These are phyloP conservation scores for Cyrtonyx montezumae DNA, from an alignment of 2,113 vertebrate genomes.

Conservation along the genomic window DNA sequence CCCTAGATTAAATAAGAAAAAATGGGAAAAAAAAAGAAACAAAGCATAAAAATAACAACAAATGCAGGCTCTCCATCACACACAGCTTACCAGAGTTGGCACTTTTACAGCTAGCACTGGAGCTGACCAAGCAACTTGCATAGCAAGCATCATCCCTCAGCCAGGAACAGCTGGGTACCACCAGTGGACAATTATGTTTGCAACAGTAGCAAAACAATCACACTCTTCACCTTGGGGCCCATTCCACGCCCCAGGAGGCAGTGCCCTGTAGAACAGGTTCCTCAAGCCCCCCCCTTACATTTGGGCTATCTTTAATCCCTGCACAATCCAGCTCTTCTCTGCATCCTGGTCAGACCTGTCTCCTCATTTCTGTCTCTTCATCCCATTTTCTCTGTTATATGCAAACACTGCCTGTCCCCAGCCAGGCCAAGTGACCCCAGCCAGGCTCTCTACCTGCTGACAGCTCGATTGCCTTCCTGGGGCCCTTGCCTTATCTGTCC, in stretches of 20 bases:
- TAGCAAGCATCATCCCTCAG: neutral
- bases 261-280: neutral
- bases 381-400: neutral
- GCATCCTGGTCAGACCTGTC: neutral
- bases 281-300: neutral
- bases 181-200: neutral
- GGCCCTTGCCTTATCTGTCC: neutral
- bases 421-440: fast-evolving
- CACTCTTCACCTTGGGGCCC: neutral
- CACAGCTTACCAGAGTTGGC: neutral
- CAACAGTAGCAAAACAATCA: neutral
- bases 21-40: neutral
- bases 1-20: neutral
- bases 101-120: neutral
- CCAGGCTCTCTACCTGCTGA: neutral
- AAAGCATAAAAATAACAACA: neutral
- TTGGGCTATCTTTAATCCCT: neutral
- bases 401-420: neutral
- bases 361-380: neutral
- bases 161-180: neutral
- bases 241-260: fast-evolving
- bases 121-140: neutral
- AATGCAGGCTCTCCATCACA: neutral
- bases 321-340: neutral
- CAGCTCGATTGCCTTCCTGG: neutral